Percentiles rank a stretch among this genome's conserved stretches.
phyloP scores from a whole-genome alignment of 2,888 invertebrate species.

The Periphyllus acericola region DNA sequence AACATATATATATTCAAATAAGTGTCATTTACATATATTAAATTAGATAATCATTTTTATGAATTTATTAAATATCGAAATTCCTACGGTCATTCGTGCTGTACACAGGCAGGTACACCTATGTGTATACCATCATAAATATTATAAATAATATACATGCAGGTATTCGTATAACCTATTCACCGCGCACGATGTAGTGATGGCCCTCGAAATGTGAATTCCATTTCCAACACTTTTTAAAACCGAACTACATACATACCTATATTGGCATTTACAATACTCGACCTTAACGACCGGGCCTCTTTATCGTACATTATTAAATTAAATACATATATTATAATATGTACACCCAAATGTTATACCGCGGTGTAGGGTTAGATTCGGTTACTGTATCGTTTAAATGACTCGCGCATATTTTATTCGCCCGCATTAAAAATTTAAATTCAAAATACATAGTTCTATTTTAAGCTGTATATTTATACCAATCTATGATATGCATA shows the following conservation, averaged over 20 bases:
- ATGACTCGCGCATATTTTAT: constrained; percentile 23
- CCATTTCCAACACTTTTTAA: neutral
- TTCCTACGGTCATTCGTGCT: neutral
- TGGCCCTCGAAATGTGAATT: constrained; percentile 2
- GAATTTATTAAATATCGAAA: neutral
- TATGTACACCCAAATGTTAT: neutral
- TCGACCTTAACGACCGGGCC: neutral
- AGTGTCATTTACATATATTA: neutral
- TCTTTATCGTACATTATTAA: neutral
- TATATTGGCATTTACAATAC: too few relatives aligned
- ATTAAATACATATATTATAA: neutral
- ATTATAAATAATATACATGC: neutral
- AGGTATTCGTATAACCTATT: neutral
- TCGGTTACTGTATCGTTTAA: constrained; percentile 12
- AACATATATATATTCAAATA: neutral
- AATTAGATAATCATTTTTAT: neutral
- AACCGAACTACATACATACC: neutral
- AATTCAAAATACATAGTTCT: constrained; percentile 2
- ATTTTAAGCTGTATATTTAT: neutral
- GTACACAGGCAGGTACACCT: too few relatives aligned
- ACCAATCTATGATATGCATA: neutral
- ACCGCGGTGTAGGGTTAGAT: neutral
- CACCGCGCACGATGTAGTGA: neutral
- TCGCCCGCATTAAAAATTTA: constrained; percentile 40
- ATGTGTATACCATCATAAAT: neutral